Percentiles rank a stretch among this genome's conserved stretches.
These are phyloP conservation scores for Corydoras sp. DNA, from an alignment of 2,113 vertebrate species.

Conservation along the genomic window DNA sequence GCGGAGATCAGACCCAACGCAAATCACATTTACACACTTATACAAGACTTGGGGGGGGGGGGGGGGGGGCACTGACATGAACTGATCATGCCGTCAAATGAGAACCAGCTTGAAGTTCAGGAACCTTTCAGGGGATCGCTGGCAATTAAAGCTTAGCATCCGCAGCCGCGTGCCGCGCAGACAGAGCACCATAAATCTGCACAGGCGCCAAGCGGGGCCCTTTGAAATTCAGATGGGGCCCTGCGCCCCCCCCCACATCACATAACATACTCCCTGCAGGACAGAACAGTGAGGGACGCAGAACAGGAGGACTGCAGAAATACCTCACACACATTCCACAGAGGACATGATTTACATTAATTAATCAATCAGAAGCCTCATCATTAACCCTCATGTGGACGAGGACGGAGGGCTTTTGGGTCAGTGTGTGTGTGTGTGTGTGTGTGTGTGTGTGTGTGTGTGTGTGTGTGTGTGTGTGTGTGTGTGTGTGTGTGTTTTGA, in stretches of 20 bases:
- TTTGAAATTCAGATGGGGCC: slow-evolving; percentile 46
- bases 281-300: neutral
- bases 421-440: too few species aligned
- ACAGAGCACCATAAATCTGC: slow-evolving; percentile 50
- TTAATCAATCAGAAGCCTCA: too few species aligned
- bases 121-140: slow-evolving; percentile 42
- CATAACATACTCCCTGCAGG: slow-evolving; percentile 10
- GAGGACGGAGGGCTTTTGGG: too few species aligned
- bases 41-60: too few species aligned
- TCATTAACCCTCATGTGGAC: too few species aligned
- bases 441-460: too few species aligned
- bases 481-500: too few species aligned
- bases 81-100: slow-evolving; percentile 53
- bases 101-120: slow-evolving; percentile 56
- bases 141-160: slow-evolving; percentile 53
- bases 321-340: too few species aligned
- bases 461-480: too few species aligned
- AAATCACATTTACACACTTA: neutral
- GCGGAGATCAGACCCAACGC: neutral
- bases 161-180: slow-evolving; percentile 44
- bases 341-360: too few species aligned
- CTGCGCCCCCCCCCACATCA: slow-evolving; percentile 25
- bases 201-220: slow-evolving; percentile 44
- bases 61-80: slow-evolving; percentile 13
- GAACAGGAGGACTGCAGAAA: neutral